These are phyloP conservation scores for Pollimyrus isidori DNA, from an alignment of 2,113 vertebrate genomes.

Conservation along the genomic window DNA sequence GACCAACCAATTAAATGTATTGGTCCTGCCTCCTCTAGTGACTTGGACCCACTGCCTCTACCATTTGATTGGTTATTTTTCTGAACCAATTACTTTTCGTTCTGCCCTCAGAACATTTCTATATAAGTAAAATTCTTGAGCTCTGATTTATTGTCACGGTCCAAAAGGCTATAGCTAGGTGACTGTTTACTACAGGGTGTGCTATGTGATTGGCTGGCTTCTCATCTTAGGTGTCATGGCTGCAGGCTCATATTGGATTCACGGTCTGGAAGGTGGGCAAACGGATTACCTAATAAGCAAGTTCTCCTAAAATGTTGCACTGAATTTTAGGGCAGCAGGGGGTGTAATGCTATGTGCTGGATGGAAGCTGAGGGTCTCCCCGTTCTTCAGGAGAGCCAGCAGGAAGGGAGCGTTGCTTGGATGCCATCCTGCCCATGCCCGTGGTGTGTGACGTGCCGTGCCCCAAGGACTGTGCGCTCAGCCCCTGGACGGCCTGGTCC, in stretches of 20 bases:
- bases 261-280: not conserved
- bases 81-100: too few species aligned
- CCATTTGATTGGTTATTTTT: too few species aligned
- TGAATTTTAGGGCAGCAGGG: not conserved
- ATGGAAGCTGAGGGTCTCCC: not conserved
- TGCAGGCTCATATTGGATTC: not conserved
- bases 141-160: not conserved
- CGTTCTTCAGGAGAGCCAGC: conserved; percentile 71
- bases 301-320: not conserved
- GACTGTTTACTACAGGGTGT: not conserved
- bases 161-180: not conserved
- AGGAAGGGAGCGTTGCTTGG: conserved; percentile 81
- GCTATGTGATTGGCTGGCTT: not conserved
- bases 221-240: not conserved
- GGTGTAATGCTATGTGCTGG: not conserved
- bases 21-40: too few species aligned
- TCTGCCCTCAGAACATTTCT: too few species aligned
- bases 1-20: too few species aligned
- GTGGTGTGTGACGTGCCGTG: conserved; percentile 82
- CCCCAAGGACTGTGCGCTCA: conserved; percentile 87
- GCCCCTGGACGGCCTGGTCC: conserved; percentile 81
- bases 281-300: not conserved
- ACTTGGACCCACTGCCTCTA: too few species aligned
- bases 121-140: too few species aligned
- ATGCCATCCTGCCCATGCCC: conserved; percentile 88